Base-by-base conservation (phyloP, 1,140 invertebrate species). In the Caenorhabditis brenneri region DNA sequence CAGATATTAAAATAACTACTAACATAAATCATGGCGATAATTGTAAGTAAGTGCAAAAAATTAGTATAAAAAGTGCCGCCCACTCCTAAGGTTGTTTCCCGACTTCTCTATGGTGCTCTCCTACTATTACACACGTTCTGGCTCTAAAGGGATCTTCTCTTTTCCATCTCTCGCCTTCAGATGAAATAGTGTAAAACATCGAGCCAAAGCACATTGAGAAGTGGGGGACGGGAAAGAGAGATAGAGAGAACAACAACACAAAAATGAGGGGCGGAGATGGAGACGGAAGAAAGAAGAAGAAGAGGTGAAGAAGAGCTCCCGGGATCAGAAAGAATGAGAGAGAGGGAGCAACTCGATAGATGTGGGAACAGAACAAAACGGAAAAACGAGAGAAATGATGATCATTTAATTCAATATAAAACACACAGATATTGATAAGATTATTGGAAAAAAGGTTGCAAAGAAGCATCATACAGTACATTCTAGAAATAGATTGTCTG, bases 31-130 rank as follows among this genome's bases (percentile, higher is more conserved):
- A 51, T n/a, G 16, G 1, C 0, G 29, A 16, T 33, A 65, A 16
- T 5, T 19, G 19, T 3, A 65, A 65, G 58, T 74, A 42, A 74
- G 65, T 74, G n/a, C 65, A 74, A 74, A 22, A 60, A 74, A 74
- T 74, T 74, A 74, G 36, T 74, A 74, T 74, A 74, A 74, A 74
- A 74, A 74, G 65, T 74, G 65, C 65, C 65, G 65, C 65, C 65
- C 36, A 74, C 65, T 24, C 65, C n/a, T 65, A 22, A 65, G 9
- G 58, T 42, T 42, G 58, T 65, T 65, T 29, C 33, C n/a, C 36
- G n/a, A 27, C 36, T 74, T 74, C n/a, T 46, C 65, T 74, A 36
- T 46, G 65, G 65, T 74, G 65, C 65, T 74, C 65, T 74, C 65
- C 65, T 74, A 74, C 65, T 74, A 74, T 74, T 74, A 74, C 65